These are phyloP conservation scores for Sinocyclocheilus grahami DNA, from an alignment of 2,113 vertebrate genomes.

Conservation along the genomic window DNA sequence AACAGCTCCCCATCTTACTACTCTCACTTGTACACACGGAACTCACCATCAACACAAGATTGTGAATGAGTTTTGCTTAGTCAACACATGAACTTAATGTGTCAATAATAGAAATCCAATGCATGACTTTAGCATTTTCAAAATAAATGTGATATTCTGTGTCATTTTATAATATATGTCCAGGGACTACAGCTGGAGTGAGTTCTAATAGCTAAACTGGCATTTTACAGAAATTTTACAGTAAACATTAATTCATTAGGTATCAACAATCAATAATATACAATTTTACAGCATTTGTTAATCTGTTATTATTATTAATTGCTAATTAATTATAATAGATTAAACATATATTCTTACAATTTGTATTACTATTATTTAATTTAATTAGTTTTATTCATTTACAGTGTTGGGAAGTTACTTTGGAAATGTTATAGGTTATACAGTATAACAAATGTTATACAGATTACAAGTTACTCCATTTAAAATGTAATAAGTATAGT, in stretches of 20 bases:
- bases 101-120: not conserved
- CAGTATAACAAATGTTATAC: no score
- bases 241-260: not conserved
- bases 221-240: not conserved
- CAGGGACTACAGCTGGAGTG: not conserved
- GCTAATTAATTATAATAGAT: not conserved
- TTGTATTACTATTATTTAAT: not conserved
- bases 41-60: not conserved
- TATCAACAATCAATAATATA: not conserved
- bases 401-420: no score
- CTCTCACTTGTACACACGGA: constrained; percentile 34
- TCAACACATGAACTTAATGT: not conserved
- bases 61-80: not conserved
- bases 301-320: not conserved
- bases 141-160: not conserved
- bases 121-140: not conserved
- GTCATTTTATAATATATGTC: not conserved
- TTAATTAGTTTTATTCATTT: not conserved
- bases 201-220: not conserved
- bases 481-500: no score
- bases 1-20: not conserved
- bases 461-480: no score
- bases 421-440: no score
- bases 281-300: not conserved
- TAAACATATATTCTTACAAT: not conserved